Percentiles rank a stretch among this genome's conserved stretches.
Evolutionary conservation across 2,888 invertebrate species (phyloP).

Genomic region (Melinopterus prodromus): DNA sequence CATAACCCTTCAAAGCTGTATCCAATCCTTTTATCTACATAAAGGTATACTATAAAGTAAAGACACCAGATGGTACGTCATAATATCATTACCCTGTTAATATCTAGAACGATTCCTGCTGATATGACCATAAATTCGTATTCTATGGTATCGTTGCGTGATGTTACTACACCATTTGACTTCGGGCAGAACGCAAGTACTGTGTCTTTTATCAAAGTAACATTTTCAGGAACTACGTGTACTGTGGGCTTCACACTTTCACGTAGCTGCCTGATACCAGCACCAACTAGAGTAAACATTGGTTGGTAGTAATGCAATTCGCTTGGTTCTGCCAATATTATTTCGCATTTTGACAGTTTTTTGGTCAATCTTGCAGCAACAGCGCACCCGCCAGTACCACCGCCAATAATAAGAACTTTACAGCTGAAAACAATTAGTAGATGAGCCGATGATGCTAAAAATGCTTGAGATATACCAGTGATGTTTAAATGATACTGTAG

Average conservation of each 20-base stretch:
- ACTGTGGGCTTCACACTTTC: conserved; percentile 13
- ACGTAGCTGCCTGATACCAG: conserved; percentile 74
- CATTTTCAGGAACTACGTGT: conserved; percentile 66
- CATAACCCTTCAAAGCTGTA: conserved; percentile 60
- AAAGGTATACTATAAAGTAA: conserved; percentile 11
- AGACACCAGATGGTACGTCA: not conserved
- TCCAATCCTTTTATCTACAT: conserved; percentile 79
- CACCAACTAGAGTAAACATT: conserved; percentile 88
- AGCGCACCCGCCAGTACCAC: conserved; percentile 87
- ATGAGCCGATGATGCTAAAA: not conserved
- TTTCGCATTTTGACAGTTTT: conserved; percentile 71
- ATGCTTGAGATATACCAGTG: conserved; percentile 7
- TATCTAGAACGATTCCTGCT: conserved; percentile 78
- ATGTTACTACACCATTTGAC: conserved; percentile 69
- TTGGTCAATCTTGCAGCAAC: conserved; percentile 82
- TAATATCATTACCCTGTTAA: conserved; percentile 67
- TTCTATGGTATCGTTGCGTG: conserved; percentile 69
- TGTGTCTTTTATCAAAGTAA: conserved; percentile 78
- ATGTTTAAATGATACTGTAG: not conserved
- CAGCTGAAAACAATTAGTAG: conserved; percentile 63
- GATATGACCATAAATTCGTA: conserved; percentile 86
- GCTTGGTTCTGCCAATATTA: conserved; percentile 83
- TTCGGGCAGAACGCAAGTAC: conserved; percentile 74
- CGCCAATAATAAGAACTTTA: conserved; percentile 85
- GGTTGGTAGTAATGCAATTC: conserved; percentile 90